These are phyloP conservation scores for Lathamus discolor DNA, from an alignment of 2,113 vertebrate genomes.

Conservation along the genomic window DNA sequence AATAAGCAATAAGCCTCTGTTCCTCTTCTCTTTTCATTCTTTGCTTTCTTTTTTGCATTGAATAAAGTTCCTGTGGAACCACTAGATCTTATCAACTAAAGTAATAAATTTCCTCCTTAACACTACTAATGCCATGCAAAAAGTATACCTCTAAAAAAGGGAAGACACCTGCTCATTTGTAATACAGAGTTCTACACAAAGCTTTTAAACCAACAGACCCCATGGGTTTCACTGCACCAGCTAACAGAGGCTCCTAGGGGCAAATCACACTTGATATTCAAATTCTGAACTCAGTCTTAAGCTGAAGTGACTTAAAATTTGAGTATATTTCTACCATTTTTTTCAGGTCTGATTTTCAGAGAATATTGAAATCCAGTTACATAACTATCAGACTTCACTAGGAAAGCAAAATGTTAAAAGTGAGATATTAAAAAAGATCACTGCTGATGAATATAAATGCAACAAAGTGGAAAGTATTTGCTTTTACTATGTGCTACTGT, in stretches of 20 bases:
- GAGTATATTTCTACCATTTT: not conserved
- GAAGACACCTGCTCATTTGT: not conserved
- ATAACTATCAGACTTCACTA: not conserved
- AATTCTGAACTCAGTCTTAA: not conserved
- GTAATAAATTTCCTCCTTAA: not conserved
- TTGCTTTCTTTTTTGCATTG: not conserved
- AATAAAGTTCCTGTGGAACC: not conserved
- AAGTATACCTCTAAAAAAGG: not conserved
- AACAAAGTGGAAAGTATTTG: not conserved
- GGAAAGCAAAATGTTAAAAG: not conserved
- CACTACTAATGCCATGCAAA: not conserved
- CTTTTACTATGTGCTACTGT: not conserved
- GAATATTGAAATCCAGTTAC: not conserved
- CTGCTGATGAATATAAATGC: not conserved
- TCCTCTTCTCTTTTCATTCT: not conserved
- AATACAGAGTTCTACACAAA: not conserved
- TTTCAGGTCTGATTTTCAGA: not conserved
- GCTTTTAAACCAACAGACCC: not conserved
- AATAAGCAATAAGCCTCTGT: not conserved
- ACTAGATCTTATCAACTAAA: not conserved
- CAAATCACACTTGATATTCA: not conserved
- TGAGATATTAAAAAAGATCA: not conserved
- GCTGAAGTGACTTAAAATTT: not conserved
- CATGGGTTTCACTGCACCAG: not conserved
- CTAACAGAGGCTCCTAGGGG: not conserved